Conservation (phyloP, 1,140 invertebrate genomes). For the Drosophila takahashii region DNA sequence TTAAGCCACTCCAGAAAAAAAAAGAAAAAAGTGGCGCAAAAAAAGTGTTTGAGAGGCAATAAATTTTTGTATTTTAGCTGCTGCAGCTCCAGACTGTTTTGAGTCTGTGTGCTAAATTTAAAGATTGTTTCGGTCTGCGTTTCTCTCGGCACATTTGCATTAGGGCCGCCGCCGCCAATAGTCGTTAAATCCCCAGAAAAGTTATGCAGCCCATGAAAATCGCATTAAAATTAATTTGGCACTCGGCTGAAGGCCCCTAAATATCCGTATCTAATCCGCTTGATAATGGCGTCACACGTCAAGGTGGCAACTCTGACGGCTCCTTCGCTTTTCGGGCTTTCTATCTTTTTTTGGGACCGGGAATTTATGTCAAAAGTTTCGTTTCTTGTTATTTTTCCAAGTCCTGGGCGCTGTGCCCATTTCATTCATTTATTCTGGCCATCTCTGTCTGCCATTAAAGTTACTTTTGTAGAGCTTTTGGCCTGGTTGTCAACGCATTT, state of each 20-base stretch:
- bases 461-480: conserved; percentile 71
- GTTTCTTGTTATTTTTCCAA: conserved; percentile 46
- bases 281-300: conserved; percentile 37
- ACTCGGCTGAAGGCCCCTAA: conserved; percentile 63
- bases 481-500: conserved; percentile 80
- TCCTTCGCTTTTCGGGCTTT: conserved; percentile 57
- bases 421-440: conserved; percentile 42
- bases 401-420: conserved; percentile 38
- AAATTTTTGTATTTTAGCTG: conserved; percentile 68
- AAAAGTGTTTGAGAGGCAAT: conserved; percentile 48
- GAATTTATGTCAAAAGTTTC: conserved; percentile 81
- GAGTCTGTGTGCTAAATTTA: conserved; percentile 72
- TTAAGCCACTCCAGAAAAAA: conserved; percentile 69
- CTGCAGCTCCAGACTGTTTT: conserved; percentile 30
- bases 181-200: conserved; percentile 72
- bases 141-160: conserved; percentile 62
- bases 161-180: conserved; percentile 55
- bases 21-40: conserved; percentile 6
- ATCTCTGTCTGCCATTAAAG: conserved; percentile 69
- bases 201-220: conserved; percentile 75
- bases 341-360: conserved; percentile 39
- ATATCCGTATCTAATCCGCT: conserved; percentile 40
- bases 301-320: conserved; percentile 66
- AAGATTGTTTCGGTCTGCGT: conserved; percentile 57
- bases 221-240: conserved; percentile 82